Percentiles rank a stretch among this genome's conserved stretches.
These are phyloP conservation scores for Chymomyza fuscimana DNA, from an alignment of 2,888 invertebrate species.

Conservation along the genomic window DNA sequence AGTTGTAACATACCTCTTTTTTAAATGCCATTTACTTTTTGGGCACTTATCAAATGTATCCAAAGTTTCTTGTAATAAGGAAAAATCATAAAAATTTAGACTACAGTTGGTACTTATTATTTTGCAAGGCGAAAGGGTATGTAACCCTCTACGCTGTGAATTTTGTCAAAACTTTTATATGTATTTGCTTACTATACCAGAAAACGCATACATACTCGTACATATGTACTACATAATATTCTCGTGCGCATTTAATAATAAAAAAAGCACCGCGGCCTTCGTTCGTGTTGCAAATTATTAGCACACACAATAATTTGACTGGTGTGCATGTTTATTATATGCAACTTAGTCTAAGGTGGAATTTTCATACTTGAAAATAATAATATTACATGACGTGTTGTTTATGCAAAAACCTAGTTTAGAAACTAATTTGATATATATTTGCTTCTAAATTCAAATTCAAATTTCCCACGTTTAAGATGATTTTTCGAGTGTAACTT, in stretches of 20 bases:
- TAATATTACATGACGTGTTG: not conserved
- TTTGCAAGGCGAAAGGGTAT: no score
- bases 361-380: conserved; percentile 16
- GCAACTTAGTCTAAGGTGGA: conserved; percentile 13
- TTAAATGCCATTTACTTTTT: no score
- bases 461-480: not conserved
- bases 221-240: not conserved
- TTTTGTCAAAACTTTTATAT: not conserved
- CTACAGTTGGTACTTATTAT: no score
- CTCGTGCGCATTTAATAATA: not conserved
- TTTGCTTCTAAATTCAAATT: not conserved
- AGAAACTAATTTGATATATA: not conserved
- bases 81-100: no score
- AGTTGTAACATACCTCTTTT: no score
- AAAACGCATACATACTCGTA: not conserved
- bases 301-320: conserved; percentile 30
- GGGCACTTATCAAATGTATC: no score
- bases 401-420: not conserved
- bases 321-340: not conserved
- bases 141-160: no score
- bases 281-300: conserved; percentile 63
- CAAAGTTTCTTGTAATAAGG: no score
- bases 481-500: not conserved
- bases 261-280: conserved; percentile 19
- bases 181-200: no score